Evolutionary conservation across 2,888 invertebrate species (phyloP).

Genomic region (Tenthredo livida): DNA sequence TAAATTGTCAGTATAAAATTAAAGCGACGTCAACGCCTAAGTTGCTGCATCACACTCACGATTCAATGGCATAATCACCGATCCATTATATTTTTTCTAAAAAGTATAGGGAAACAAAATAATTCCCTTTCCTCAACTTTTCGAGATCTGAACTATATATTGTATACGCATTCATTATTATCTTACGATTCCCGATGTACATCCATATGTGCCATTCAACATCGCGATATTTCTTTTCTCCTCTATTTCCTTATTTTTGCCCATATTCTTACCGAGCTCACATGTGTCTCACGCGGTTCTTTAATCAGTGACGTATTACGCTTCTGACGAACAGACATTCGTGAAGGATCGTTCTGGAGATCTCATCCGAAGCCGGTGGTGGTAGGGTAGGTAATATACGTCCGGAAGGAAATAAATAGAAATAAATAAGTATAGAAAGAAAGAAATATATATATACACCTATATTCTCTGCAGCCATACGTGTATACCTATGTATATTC

Average conservation of each 20-base stretch:
- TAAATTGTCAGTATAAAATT: constrained; percentile 26
- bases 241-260: not conserved
- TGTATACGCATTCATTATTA: not conserved
- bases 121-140: not conserved
- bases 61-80: not conserved
- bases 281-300: not conserved
- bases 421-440: not conserved
- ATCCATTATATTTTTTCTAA: not conserved
- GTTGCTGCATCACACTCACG: not conserved
- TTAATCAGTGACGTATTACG: constrained; percentile 3
- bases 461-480: not conserved
- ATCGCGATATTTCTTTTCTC: not conserved
- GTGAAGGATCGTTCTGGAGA: constrained; percentile 2
- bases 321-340: constrained; percentile 2
- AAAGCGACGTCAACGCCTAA: constrained; percentile 1
- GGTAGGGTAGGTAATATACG: not conserved
- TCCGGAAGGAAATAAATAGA: not conserved
- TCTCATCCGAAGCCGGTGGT: not conserved
- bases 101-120: not conserved
- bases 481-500: no score
- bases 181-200: not conserved
- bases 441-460: not conserved
- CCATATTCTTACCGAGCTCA: not conserved
- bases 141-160: not conserved
- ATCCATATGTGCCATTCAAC: not conserved